These are phyloP conservation scores for Sebastes umbrosus DNA, from an alignment of 2,797 vertebrate species.

Conservation along the genomic window DNA sequence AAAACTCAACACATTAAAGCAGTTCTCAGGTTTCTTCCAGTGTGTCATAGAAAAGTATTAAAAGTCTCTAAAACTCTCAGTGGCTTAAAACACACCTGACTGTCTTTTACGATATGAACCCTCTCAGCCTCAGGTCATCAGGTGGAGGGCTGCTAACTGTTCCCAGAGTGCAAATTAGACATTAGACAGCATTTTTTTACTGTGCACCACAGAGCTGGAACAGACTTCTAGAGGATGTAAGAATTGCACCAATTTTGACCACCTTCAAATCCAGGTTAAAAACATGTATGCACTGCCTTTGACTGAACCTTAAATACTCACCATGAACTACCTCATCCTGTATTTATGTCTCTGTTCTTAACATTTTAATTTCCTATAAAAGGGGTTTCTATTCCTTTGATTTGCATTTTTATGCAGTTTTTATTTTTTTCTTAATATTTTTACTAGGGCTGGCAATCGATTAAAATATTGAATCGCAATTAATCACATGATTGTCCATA, in stretches of 20 bases:
- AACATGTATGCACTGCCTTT: not conserved
- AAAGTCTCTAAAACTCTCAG: not conserved
- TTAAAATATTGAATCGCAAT: no score
- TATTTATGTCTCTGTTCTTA: not conserved
- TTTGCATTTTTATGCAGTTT: not conserved
- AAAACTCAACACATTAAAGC: not conserved
- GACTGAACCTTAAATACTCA: not conserved
- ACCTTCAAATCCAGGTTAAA: not conserved
- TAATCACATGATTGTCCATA: no score
- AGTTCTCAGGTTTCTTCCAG: not conserved
- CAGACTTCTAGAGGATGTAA: not conserved
- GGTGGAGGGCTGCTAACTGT: not conserved
- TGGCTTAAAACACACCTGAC: not conserved
- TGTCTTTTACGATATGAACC: not conserved
- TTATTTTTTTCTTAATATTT: not conserved
- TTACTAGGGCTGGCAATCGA: no score
- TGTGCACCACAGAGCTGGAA: not conserved
- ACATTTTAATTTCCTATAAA: not conserved
- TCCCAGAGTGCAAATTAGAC: not conserved
- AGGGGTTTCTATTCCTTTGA: not conserved
- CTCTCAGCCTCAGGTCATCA: not conserved
- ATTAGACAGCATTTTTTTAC: not conserved
- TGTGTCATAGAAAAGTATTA: not conserved
- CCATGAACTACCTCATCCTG: not conserved
- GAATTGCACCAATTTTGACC: not conserved